Conservation (phyloP, 2,113 vertebrate species). For the Aspidoscelis tigris region DNA sequence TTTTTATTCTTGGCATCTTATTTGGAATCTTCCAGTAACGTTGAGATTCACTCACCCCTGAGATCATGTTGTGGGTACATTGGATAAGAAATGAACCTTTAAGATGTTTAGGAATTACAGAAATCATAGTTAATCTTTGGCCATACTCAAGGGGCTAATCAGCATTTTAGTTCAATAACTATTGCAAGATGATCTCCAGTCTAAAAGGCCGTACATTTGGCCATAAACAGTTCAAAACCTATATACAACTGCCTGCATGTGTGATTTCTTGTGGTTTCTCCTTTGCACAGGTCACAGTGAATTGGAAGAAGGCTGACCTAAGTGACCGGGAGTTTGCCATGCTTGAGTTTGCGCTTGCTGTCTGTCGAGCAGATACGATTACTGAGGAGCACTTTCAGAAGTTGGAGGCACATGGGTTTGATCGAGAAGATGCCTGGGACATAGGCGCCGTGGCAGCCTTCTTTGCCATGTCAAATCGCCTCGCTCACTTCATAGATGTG, state of each 20-base stretch:
- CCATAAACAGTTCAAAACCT: background rate
- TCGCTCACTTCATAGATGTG: conserved; percentile 82
- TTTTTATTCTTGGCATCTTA: background rate
- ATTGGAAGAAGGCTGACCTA: conserved; percentile 81
- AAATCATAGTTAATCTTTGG: too few species aligned
- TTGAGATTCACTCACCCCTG: background rate
- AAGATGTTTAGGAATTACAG: too few species aligned
- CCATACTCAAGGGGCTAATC: background rate
- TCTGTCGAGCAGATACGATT: conserved; percentile 81
- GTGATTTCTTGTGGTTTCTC: background rate
- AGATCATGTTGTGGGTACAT: background rate
- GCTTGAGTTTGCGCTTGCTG: conserved; percentile 84
- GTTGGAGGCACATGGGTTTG: conserved; percentile 81
- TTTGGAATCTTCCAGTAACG: background rate
- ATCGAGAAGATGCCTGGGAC: conserved; percentile 86
- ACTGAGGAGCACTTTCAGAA: conserved; percentile 81
- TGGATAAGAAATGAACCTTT: background rate
- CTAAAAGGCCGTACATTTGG: background rate
- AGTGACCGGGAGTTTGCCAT: conserved; percentile 76
- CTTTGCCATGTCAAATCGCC: conserved; percentile 84
- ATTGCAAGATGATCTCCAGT: too few species aligned
- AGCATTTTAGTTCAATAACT: too few species aligned
- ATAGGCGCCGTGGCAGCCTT: conserved; percentile 84
- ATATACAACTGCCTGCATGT: background rate
- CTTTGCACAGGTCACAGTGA: conserved; percentile 78